These are phyloP conservation scores for Crioceris asparagi DNA, from an alignment of 2,888 invertebrate species.

Conservation along the genomic window DNA sequence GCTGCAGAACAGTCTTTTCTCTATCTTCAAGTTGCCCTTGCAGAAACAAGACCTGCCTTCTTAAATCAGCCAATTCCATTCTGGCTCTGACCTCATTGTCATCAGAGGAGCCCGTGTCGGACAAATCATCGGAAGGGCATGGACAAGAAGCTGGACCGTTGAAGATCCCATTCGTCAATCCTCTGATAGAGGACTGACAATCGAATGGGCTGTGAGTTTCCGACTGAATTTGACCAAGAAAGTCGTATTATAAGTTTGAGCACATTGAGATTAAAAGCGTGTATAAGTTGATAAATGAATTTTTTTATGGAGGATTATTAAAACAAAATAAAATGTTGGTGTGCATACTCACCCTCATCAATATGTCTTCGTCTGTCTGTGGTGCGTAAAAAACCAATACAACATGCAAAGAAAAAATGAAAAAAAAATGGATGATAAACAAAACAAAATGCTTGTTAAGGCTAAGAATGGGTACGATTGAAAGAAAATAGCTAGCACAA, in stretches of 20 bases:
- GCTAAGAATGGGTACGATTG: too few species aligned
- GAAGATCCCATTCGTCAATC: constrained; percentile 53
- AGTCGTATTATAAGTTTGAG: too few species aligned
- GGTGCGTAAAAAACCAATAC: constrained; percentile 30
- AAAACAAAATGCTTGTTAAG: too few species aligned
- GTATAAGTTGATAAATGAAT: too few species aligned
- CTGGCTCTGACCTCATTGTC: constrained; percentile 44
- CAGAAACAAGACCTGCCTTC: constrained; percentile 71
- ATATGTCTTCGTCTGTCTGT: constrained; percentile 58
- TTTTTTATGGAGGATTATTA: too few species aligned
- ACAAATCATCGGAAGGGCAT: constrained; percentile 27
- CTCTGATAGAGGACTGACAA: constrained; percentile 40
- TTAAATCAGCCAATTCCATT: constrained; percentile 65
- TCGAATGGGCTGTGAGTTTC: constrained; percentile 86
- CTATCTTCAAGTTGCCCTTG: constrained; percentile 82
- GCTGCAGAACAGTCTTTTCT: constrained; percentile 67
- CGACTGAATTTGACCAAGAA: constrained; percentile 49
- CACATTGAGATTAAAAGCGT: too few species aligned
- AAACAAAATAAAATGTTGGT: constrained; percentile 7
- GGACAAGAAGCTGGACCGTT: constrained; percentile 45
- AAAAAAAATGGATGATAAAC: constrained; percentile 18
- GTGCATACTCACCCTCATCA: constrained; percentile 55
- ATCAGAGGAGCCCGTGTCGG: too few species aligned
- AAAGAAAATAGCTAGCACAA: too few species aligned
- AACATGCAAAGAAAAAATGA: constrained; percentile 31